Percentiles rank a stretch among this genome's conserved stretches.
Evolutionary conservation across 2,888 invertebrate genomes (phyloP).

Genomic region (Andrena trimmerana): DNA sequence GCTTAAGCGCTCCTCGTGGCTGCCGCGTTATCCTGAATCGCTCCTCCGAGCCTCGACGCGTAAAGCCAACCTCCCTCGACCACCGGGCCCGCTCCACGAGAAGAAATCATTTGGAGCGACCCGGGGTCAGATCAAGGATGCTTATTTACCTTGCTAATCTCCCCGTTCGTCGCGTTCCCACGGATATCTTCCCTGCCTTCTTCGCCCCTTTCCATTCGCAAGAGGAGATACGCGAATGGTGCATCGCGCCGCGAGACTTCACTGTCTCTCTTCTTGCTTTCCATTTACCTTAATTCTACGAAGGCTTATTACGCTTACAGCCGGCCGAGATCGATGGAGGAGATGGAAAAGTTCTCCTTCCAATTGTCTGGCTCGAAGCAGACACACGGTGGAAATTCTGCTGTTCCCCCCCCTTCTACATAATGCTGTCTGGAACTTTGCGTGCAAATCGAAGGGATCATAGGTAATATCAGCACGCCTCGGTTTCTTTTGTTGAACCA

Average conservation of each 20-base stretch:
- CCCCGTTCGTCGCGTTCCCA: neutral
- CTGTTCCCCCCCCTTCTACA: too few species aligned
- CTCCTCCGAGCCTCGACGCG: slow-evolving; percentile 8
- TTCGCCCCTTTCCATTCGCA: neutral
- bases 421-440: neutral
- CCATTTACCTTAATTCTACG: slow-evolving; percentile 8
- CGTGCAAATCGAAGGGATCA: slow-evolving; percentile 15
- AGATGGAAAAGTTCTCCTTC: neutral
- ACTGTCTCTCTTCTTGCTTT: neutral
- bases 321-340: neutral
- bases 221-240: neutral
- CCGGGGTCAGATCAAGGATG: neutral
- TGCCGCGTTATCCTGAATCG: slow-evolving; percentile 36
- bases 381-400: neutral
- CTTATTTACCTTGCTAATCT: slow-evolving; percentile 57
- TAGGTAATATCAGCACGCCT: too few species aligned
- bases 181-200: neutral
- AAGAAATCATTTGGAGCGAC: slow-evolving; percentile 18
- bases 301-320: neutral
- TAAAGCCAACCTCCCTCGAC: neutral
- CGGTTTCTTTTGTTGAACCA: neutral
- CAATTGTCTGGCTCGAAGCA: too few species aligned
- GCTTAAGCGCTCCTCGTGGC: slow-evolving; percentile 31
- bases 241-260: neutral
- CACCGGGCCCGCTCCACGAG: slow-evolving; percentile 6